phyloP scores from a whole-genome alignment of 1,140 invertebrate species.

The Bombus confusus region DNA sequence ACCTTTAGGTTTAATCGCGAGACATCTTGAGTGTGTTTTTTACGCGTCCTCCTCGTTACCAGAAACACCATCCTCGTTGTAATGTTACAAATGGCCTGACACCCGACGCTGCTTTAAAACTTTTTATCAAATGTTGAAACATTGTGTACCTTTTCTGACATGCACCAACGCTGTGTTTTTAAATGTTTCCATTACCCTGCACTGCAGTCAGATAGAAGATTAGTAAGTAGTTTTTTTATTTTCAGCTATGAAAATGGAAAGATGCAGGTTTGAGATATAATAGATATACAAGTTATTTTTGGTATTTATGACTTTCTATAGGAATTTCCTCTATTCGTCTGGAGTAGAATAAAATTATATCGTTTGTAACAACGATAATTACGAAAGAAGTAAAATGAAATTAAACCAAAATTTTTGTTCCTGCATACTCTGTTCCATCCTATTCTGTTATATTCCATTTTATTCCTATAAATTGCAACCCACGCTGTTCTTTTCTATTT shows the following conservation, averaged over 20 bases:
- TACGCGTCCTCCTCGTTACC: constrained; percentile 38
- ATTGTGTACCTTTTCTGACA: constrained; percentile 53
- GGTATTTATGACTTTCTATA: neutral
- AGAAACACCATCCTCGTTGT: constrained; percentile 61
- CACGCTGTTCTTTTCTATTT: too few species aligned
- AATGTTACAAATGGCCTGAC: constrained; percentile 73
- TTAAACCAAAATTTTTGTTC: neutral
- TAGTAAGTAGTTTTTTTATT: neutral
- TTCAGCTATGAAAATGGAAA: neutral
- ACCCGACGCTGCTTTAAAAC: constrained; percentile 46
- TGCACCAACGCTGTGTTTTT: neutral
- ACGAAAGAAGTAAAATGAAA: too few species aligned
- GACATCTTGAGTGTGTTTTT: constrained; percentile 66
- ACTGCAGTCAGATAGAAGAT: neutral
- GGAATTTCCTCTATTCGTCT: neutral
- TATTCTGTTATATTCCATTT: neutral
- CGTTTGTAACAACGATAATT: too few species aligned
- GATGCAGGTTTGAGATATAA: neutral
- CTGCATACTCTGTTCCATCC: neutral
- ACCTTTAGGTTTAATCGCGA: constrained; percentile 73
- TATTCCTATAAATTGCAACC: neutral
- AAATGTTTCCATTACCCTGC: neutral
- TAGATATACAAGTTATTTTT: too few species aligned
- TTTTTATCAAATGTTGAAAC: constrained; percentile 68
- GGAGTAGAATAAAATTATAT: neutral